Evolutionary conservation across 2,888 invertebrate species (phyloP).

Genomic region (Prosapia bicincta): DNA sequence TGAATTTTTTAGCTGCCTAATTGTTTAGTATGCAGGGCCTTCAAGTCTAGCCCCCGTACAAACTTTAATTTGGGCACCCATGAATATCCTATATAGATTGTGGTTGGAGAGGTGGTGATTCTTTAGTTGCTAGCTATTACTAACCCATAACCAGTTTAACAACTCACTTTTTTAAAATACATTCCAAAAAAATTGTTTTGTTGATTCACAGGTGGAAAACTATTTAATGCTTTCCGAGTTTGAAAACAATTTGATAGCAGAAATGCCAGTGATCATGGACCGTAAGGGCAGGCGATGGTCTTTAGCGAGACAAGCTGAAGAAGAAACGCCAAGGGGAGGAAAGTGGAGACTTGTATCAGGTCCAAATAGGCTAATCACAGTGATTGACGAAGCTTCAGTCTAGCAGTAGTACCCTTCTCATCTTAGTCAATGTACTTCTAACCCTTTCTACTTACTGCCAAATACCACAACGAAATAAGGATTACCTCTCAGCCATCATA

Average conservation of each 20-base stretch:
- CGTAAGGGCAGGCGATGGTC: conserved; percentile 70
- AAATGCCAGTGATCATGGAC: conserved; percentile 70
- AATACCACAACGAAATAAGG: background rate
- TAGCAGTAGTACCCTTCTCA: conserved; percentile 36
- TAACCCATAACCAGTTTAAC: too few species aligned
- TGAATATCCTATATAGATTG: too few species aligned
- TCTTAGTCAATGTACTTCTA: background rate
- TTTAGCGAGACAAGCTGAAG: conserved; percentile 52
- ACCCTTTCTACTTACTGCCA: background rate
- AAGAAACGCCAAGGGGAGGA: conserved; percentile 41
- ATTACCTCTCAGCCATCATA: background rate
- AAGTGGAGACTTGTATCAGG: conserved; percentile 48
- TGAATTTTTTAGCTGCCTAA: too few species aligned
- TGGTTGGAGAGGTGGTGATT: too few species aligned
- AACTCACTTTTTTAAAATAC: too few species aligned
- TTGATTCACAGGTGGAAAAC: conserved; percentile 64
- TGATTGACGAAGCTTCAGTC: conserved; percentile 68
- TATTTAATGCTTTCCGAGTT: conserved; percentile 83
- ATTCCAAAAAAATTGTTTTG: too few species aligned
- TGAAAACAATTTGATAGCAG: conserved; percentile 78
- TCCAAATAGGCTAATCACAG: conserved; percentile 65
- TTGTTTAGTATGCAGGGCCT: too few species aligned
- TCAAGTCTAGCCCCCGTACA: too few species aligned
- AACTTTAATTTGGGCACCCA: too few species aligned
- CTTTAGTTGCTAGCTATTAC: too few species aligned